phyloP scores from a whole-genome alignment of 2,797 vertebrate species.

The Cyclura pinguis region DNA sequence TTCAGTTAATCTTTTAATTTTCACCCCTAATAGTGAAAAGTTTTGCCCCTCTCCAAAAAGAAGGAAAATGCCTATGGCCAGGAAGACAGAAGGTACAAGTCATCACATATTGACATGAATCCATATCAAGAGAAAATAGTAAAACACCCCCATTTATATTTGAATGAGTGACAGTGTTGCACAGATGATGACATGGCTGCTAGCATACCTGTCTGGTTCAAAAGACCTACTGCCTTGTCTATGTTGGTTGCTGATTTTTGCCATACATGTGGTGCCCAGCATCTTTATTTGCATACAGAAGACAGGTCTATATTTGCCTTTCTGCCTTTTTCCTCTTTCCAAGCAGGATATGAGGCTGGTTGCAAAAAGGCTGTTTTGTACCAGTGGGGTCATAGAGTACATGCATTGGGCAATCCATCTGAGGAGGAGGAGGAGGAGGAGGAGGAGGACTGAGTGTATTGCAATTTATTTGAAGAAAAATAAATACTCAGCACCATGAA shows the following conservation, averaged over 20 bases:
- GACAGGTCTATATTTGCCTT: background rate
- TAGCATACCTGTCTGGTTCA: background rate
- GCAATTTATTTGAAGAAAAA: constrained; percentile 46
- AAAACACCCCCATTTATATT: background rate
- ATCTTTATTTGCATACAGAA: background rate
- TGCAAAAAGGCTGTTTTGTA: background rate
- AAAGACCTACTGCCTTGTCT: background rate
- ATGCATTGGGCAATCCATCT: background rate
- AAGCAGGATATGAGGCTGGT: background rate
- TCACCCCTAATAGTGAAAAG: too few relatives aligned
- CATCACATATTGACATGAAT: background rate
- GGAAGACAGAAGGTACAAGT: background rate
- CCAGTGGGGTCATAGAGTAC: background rate
- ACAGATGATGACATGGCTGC: too few relatives aligned
- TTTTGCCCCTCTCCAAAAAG: too few relatives aligned
- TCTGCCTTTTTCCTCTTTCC: background rate
- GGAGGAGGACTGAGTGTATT: background rate
- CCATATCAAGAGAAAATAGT: background rate
- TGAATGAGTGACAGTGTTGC: background rate
- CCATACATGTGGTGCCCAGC: too few relatives aligned
- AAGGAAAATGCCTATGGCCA: too few relatives aligned
- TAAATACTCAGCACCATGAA: constrained; percentile 39
- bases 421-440: background rate
- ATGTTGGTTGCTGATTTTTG: too few relatives aligned
- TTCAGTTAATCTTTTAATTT: too few relatives aligned